Conservation (phyloP, 2,888 invertebrate species). For the Zhuqinia jingwanae region DNA sequence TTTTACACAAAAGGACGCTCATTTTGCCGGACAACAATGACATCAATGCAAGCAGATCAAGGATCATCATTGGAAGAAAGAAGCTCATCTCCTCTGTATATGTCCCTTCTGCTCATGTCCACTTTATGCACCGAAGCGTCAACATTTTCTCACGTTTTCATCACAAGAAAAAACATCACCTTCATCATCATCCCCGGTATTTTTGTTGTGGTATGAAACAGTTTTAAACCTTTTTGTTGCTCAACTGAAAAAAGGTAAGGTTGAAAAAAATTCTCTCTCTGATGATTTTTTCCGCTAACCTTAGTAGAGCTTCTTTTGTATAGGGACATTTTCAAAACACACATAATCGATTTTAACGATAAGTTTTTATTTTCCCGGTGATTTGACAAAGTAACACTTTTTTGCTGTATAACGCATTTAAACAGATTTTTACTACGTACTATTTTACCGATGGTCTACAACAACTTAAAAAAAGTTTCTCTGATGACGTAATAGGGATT, state of each 20-base stretch:
- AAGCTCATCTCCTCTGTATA: background rate
- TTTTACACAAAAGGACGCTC: background rate
- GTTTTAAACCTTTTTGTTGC: slow-evolving; percentile 53
- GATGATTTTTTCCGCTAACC: background rate
- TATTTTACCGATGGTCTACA: background rate
- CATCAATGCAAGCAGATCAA: background rate
- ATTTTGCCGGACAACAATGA: background rate
- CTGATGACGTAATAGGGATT: background rate
- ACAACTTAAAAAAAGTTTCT: background rate
- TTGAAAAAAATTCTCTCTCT: slow-evolving; percentile 32
- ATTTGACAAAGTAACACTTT: background rate
- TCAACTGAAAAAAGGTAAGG: slow-evolving; percentile 59
- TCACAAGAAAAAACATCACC: background rate
- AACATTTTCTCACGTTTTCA: slow-evolving; percentile 38
- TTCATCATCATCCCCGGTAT: background rate
- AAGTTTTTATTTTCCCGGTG: background rate
- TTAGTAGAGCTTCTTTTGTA: background rate
- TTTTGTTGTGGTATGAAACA: slow-evolving; percentile 17
- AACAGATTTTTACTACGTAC: too few relatives aligned
- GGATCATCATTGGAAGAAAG: background rate
- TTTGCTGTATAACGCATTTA: too few relatives aligned
- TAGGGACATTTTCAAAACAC: background rate
- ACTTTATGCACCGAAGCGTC: background rate
- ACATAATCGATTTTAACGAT: too few relatives aligned
- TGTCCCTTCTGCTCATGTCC: background rate